A percentile compares a stretch with the other conserved stretches of the same genome.
Evolutionary conservation across 1,140 invertebrate species (phyloP).

Genomic region (Conopomorpha cramerella): DNA sequence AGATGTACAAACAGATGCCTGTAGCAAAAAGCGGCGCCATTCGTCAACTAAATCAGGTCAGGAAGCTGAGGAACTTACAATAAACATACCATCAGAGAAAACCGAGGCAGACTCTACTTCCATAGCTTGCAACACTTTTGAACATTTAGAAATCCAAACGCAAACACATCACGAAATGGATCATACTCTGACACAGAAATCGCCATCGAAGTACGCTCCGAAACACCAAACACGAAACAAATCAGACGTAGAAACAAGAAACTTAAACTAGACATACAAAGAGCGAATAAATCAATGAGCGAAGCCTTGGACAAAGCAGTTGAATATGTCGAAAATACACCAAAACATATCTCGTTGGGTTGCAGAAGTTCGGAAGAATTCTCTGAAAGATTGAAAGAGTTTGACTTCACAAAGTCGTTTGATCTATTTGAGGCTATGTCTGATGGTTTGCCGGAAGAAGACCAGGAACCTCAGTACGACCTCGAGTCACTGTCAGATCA

Average conservation of each 20-base stretch:
- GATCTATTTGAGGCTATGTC: conserved; percentile 31
- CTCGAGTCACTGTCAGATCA: conserved; percentile 31
- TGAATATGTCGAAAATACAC: conserved; percentile 45
- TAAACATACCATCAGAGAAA: conserved; percentile 15
- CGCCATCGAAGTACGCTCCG: conserved; percentile 13
- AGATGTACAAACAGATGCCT: conserved; percentile 6
- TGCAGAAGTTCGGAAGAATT: conserved; percentile 32
- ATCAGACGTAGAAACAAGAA: conserved; percentile 22
- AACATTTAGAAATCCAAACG: too few species aligned
- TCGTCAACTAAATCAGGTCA: conserved; percentile 5
- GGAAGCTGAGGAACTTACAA: conserved; percentile 6
- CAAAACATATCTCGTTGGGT: conserved; percentile 32
- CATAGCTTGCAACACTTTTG: conserved; percentile 18
- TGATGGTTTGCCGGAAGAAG: conserved; percentile 15
- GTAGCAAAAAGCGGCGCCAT: conserved; percentile 4
- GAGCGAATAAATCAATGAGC: conserved; percentile 27
- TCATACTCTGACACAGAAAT: conserved; percentile 42
- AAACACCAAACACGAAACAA: conserved; percentile 9
- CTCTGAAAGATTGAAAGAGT: conserved; percentile 21
- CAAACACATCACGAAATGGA: conserved; percentile 27
- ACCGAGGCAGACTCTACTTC: conserved; percentile 31
- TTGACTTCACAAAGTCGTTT: conserved; percentile 41
- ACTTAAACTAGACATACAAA: conserved; percentile 37
- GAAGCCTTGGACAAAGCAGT: conserved; percentile 15
- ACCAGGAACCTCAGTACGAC: conserved; percentile 24